Percentiles rank a stretch among this genome's conserved stretches.
Evolutionary conservation across 2,113 vertebrate species (phyloP).

Genomic region (Spizaetus ornatus): DNA sequence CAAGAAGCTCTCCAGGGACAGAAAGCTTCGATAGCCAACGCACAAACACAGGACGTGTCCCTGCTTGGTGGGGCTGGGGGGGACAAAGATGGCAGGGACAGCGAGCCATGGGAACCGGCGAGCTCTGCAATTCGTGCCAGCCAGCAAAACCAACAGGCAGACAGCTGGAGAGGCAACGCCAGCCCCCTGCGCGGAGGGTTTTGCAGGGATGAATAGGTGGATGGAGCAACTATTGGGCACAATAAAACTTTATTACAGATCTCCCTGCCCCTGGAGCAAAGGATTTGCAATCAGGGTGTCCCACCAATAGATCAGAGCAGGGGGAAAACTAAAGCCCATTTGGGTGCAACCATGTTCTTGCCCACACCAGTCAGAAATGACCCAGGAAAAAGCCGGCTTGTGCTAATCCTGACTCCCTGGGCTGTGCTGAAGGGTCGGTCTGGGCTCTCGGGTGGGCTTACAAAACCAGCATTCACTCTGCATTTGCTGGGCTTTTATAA

Average conservation of each 20-base stretch:
- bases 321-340: background rate
- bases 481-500: background rate
- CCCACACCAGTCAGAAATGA: background rate
- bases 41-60: background rate
- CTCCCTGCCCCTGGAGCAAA: background rate
- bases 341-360: background rate
- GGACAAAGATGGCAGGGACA: background rate
- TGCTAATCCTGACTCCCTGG: background rate
- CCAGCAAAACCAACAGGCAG: background rate
- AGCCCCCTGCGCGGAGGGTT: rapidly evolving
- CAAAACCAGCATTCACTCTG: background rate
- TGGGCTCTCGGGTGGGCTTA: background rate
- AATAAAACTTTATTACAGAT: background rate
- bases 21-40: background rate
- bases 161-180: background rate
- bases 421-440: background rate
- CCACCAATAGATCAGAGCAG: background rate
- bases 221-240: background rate
- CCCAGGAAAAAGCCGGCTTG: rapidly evolving
- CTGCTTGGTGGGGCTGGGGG: background rate
- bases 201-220: background rate
- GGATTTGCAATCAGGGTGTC: background rate
- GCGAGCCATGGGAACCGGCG: rapidly evolving
- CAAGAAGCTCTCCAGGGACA: background rate
- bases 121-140: background rate